phyloP scores from a whole-genome alignment of 2,888 invertebrate genomes.

The Netelia virgata region DNA sequence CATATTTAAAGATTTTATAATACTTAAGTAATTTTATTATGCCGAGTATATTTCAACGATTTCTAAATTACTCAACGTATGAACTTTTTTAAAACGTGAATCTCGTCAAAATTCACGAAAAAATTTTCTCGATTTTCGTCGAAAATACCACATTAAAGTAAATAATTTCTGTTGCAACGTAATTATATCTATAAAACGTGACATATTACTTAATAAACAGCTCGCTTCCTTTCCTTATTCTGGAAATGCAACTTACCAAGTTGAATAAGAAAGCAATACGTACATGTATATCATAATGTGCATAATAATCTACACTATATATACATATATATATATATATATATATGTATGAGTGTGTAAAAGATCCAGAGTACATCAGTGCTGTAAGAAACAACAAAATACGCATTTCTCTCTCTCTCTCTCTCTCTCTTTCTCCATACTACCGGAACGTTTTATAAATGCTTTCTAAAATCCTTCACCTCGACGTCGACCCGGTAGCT shows the following conservation, averaged over 20 bases:
- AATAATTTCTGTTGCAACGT: neutral
- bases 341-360: neutral
- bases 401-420: slow-evolving; percentile 25
- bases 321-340: neutral
- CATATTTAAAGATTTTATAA: too few relatives aligned
- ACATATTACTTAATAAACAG: too few relatives aligned
- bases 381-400: slow-evolving; percentile 54
- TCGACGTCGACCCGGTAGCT: slow-evolving; percentile 50
- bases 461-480: slow-evolving; percentile 65
- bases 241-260: slow-evolving; percentile 46
- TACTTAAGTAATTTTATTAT: too few relatives aligned
- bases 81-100: too few relatives aligned
- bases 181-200: too few relatives aligned
- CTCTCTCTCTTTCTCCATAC: slow-evolving; percentile 37
- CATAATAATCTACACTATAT: neutral
- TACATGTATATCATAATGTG: too few relatives aligned
- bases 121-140: too few relatives aligned
- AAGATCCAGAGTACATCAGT: slow-evolving; percentile 9
- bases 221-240: slow-evolving; percentile 15
- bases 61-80: too few relatives aligned
- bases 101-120: too few relatives aligned
- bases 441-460: slow-evolving; percentile 66
- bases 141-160: too few relatives aligned
- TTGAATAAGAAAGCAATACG: slow-evolving; percentile 23
- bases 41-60: too few relatives aligned